Conservation (phyloP, 1,140 invertebrate species). For the Drosophila mojavensis region DNA sequence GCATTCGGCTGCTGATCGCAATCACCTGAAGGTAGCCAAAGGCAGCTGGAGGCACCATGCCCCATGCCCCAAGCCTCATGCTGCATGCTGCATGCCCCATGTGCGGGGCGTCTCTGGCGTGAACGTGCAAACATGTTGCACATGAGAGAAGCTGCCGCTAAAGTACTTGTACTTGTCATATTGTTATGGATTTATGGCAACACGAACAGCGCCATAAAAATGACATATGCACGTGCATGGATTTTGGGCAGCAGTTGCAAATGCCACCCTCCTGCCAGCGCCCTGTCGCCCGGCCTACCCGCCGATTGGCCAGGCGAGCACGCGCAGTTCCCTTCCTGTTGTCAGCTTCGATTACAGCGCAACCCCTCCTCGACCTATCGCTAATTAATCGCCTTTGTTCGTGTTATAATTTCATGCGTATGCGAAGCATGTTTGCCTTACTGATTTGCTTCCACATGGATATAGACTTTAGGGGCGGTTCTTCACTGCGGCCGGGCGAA, state of each 20-base stretch:
- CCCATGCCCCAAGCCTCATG: conserved; percentile 14
- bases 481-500: conserved; percentile 4
- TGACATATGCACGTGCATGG: conserved; percentile 79
- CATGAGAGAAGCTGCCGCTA: conserved; percentile 83
- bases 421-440: conserved; percentile 68
- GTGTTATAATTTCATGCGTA: conserved; percentile 70
- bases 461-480: conserved; percentile 57
- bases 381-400: conserved; percentile 81
- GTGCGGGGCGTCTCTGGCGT: conserved; percentile 65
- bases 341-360: conserved; percentile 38
- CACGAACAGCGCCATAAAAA: conserved; percentile 81
- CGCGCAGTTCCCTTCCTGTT: conserved; percentile 48
- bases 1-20: conserved; percentile 65
- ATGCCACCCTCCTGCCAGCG: conserved; percentile 26
- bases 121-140: conserved; percentile 83
- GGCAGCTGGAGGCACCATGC: conserved; percentile 12
- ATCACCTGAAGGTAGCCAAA: conserved; percentile 64
- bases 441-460: conserved; percentile 58
- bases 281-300: not conserved
- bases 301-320: conserved; percentile 61
- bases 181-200: conserved; percentile 84
- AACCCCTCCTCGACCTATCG: conserved; percentile 22
- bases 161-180: conserved; percentile 84
- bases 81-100: conserved; percentile 9
- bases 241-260: conserved; percentile 54